Base-by-base conservation (phyloP, 1,140 invertebrate species). In the Ostrea edulis region DNA sequence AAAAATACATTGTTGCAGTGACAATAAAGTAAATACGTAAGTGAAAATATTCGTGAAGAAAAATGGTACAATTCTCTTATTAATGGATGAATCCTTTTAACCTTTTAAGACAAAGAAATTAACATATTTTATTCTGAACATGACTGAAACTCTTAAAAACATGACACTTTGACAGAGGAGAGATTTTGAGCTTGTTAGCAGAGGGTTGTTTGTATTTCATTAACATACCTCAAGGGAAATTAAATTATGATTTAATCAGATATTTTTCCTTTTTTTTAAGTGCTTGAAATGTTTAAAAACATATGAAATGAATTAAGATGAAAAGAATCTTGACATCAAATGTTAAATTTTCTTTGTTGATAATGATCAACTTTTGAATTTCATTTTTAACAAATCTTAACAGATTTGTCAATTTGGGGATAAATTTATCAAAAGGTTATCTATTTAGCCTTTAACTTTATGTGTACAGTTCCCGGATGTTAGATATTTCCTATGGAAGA, bases 21-120 rank as follows among this genome's bases (percentile, higher is more conserved):
- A 77, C 58, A 62, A 62, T 62, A 14, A 62, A 20, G 9, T 62
- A 62, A 62, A 62, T 62, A n/a, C 7, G 7, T 62, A 29, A 22
- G 4, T 29, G 68, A 29, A 25, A 77, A 77, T 77, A 25, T 77
- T 77, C 4, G 8, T 12, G 14, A 35, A 77, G 68, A 14, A 77
- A 77, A 71, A 71, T 71, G 65, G 25, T 12, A 71, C 25, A 71
- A 29, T 25, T 71, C 29, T 62, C 12, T 77, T 29, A 12, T 35
- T 14, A 77, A 77, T 77, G 68, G 29, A 77, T 29, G 68, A 77
- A 77, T 35, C 9, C 68, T 29, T 25, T 35, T 17, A 77, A 77
- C 68, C 29, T 77, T 77, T 77, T 77, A 77, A 77, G 29, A 77
- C 68, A 77, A 77, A 77, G 68, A 77, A 77, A 77, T 77, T 77